phyloP scores from a whole-genome alignment of 2,888 invertebrate genomes.

The Cosmorhoe ocellata region DNA sequence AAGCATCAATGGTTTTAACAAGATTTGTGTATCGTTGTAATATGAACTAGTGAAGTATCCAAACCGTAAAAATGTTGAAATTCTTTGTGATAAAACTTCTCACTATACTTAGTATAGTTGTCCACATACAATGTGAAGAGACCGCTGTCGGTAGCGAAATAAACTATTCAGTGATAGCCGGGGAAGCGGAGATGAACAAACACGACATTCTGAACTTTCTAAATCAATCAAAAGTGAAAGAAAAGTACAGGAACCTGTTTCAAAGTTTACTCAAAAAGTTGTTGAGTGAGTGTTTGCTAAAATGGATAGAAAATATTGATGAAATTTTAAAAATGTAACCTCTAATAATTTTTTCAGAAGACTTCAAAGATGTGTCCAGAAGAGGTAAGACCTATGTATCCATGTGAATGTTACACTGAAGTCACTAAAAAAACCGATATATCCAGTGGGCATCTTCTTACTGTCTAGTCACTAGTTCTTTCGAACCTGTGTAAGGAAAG shows the following conservation, averaged over 20 bases:
- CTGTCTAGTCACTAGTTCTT: too few relatives aligned
- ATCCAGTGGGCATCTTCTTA: too few relatives aligned
- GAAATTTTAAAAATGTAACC: not conserved
- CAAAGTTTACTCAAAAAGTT: conserved; percentile 54
- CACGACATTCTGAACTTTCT: conserved; percentile 60
- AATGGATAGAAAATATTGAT: not conserved
- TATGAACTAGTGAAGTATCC: not conserved
- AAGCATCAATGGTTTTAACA: too few relatives aligned
- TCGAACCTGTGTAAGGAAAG: too few relatives aligned
- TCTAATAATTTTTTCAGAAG: conserved; percentile 18
- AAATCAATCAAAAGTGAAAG: conserved; percentile 51
- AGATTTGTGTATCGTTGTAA: too few relatives aligned
- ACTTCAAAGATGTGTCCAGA: conserved; percentile 19
- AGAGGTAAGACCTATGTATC: too few relatives aligned
- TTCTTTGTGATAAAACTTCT: conserved; percentile 12
- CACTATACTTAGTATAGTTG: conserved; percentile 16
- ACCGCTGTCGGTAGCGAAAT: conserved; percentile 45
- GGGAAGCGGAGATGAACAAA: conserved; percentile 63
- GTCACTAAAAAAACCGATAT: too few relatives aligned
- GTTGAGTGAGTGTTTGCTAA: conserved; percentile 44
- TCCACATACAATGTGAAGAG: conserved; percentile 29
- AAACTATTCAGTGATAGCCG: conserved; percentile 62
- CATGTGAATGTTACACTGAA: too few relatives aligned
- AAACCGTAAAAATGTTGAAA: conserved; percentile 11
- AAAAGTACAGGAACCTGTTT: conserved; percentile 59